Percentiles rank a stretch among this genome's conserved stretches.
Conservation (phyloP, 2,888 invertebrate genomes). For the Stenodema calcarata region DNA sequence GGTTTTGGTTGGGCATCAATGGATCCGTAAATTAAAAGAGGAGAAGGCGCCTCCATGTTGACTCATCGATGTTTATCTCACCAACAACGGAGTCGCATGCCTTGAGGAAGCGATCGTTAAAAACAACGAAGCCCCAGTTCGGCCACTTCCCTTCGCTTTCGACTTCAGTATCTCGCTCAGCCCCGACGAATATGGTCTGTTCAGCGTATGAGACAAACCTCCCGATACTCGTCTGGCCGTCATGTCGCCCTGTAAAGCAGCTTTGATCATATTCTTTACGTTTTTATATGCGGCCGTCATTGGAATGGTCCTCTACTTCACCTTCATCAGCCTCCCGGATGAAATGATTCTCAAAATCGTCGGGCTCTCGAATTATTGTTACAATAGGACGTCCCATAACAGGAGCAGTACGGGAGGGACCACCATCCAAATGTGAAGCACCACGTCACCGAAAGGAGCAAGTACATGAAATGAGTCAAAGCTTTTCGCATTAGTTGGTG, state of each 20-base stretch:
- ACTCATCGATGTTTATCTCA: slow-evolving; percentile 9
- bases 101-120: slow-evolving; percentile 11
- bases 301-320: neutral
- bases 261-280: neutral
- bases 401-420: too few species aligned
- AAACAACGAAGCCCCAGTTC: neutral
- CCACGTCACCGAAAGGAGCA: too few species aligned
- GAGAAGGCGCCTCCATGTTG: neutral
- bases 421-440: too few species aligned
- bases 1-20: too few species aligned
- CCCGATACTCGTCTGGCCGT: neutral
- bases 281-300: neutral
- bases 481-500: too few species aligned
- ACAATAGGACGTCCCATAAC: neutral
- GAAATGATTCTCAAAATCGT: neutral
- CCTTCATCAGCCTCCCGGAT: neutral
- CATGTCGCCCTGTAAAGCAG: neutral
- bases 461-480: too few species aligned
- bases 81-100: neutral
- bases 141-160: neutral
- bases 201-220: neutral
- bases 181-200: neutral
- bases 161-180: neutral
- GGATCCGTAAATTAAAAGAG: too few species aligned
- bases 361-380: neutral